Evolutionary conservation across 2,888 invertebrate genomes (phyloP).

Genomic region (Homarus gammarus): DNA sequence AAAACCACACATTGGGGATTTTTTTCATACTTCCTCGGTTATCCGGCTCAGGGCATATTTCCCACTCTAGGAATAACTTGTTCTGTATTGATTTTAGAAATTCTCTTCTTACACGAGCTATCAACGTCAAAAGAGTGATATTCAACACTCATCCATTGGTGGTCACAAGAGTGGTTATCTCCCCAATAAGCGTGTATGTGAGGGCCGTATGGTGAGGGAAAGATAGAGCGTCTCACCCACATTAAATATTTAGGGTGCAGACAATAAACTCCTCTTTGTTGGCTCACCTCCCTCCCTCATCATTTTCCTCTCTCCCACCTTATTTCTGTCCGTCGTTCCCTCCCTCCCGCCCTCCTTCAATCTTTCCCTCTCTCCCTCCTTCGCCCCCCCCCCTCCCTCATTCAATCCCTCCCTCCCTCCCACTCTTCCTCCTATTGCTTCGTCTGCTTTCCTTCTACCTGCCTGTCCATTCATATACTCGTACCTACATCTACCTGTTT

Average conservation of each 20-base stretch:
- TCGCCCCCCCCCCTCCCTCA: too few species aligned
- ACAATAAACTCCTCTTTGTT: neutral
- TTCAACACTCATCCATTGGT: neutral
- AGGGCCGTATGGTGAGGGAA: neutral
- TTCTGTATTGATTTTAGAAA: neutral
- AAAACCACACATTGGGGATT: too few species aligned
- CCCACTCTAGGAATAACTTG: too few species aligned
- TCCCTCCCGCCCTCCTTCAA: neutral
- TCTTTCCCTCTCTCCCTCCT: neutral
- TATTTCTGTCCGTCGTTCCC: neutral
- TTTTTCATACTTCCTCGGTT: too few species aligned
- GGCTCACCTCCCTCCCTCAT: neutral
- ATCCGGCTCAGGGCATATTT: too few species aligned
- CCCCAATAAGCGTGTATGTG: neutral
- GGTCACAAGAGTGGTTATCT: neutral
- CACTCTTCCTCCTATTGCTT: neutral
- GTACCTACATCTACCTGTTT: too few species aligned
- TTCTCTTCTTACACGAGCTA: neutral
- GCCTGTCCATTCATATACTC: too few species aligned
- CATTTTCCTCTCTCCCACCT: neutral
- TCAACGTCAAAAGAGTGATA: neutral
- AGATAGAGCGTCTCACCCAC: neutral
- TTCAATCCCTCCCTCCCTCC: neutral
- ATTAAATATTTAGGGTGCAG: neutral
- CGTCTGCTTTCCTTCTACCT: neutral